Conservation (phyloP, 2,797 vertebrate genomes). For the Ibycter americanus region DNA sequence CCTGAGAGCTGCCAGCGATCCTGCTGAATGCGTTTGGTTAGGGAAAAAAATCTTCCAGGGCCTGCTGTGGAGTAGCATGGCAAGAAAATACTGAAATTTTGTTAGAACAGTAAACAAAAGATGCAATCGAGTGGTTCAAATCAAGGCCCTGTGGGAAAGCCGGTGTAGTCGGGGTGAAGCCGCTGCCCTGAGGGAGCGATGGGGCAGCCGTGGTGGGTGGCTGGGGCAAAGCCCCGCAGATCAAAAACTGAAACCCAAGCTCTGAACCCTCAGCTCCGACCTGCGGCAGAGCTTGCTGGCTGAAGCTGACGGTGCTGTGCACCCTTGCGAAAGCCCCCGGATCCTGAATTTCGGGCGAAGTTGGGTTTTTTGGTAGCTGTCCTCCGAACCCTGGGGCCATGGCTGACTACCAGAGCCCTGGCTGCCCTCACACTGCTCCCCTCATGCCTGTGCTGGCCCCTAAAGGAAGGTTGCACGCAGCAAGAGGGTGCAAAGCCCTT, state of each 20-base stretch:
- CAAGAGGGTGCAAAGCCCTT: fast-evolving
- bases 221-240: fast-evolving
- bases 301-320: fast-evolving
- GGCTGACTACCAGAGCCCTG: fast-evolving
- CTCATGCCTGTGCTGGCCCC: fast-evolving
- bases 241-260: background rate
- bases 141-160: background rate
- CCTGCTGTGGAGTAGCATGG: background rate
- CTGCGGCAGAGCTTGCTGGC: fast-evolving
- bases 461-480: fast-evolving
- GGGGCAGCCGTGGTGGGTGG: fast-evolving
- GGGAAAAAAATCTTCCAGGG: background rate
- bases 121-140: background rate
- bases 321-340: fast-evolving
- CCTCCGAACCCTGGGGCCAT: fast-evolving
- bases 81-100: background rate
- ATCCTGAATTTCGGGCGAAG: background rate
- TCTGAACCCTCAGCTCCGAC: background rate
- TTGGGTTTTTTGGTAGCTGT: fast-evolving
- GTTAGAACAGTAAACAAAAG: background rate
- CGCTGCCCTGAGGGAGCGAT: background rate
- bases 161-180: fast-evolving
- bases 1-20: fast-evolving
- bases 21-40: background rate
- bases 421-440: background rate